phyloP scores from a whole-genome alignment of 2,113 vertebrate species.

The Electrona antarctica region DNA sequence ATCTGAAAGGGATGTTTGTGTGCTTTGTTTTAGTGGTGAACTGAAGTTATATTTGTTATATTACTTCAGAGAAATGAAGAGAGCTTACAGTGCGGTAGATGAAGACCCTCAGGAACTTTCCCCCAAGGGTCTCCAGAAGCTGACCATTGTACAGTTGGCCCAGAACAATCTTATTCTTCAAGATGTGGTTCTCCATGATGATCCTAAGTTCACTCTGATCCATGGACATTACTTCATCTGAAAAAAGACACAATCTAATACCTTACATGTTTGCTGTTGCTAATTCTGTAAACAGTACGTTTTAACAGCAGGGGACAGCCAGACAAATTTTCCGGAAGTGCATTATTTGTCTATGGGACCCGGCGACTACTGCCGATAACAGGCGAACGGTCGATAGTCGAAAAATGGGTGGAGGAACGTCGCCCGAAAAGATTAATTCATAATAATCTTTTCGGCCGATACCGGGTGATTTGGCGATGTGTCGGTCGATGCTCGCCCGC shows the following conservation, averaged over 20 bases:
- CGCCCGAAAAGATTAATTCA: too few relatives aligned
- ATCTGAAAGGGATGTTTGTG: slow-evolving; percentile 9
- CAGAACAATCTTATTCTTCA: slow-evolving; percentile 89
- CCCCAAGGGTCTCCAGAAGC: slow-evolving; percentile 89
- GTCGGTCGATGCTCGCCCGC: too few relatives aligned
- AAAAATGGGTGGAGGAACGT: too few relatives aligned
- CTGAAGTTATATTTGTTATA: not conserved
- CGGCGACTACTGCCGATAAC: too few relatives aligned
- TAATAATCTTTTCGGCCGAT: too few relatives aligned
- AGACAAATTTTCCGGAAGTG: too few relatives aligned
- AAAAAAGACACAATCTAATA: slow-evolving; percentile 1
- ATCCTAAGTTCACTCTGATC: slow-evolving; percentile 86
- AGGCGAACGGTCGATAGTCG: too few relatives aligned
- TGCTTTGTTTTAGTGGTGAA: slow-evolving; percentile 18
- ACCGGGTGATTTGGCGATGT: too few relatives aligned
- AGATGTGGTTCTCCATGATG: slow-evolving; percentile 92
- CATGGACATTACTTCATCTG: slow-evolving; percentile 90
- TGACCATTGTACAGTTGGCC: slow-evolving; percentile 93
- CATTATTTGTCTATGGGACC: too few relatives aligned
- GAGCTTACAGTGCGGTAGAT: slow-evolving; percentile 93
- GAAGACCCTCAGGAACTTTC: slow-evolving; percentile 91
- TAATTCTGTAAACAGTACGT: not conserved
- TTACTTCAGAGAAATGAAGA: slow-evolving; percentile 1
- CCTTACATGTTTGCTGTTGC: not conserved
- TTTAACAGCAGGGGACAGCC: too few relatives aligned